These are phyloP conservation scores for Cherax destructor DNA, from an alignment of 1,140 invertebrate species.

Conservation along the genomic window DNA sequence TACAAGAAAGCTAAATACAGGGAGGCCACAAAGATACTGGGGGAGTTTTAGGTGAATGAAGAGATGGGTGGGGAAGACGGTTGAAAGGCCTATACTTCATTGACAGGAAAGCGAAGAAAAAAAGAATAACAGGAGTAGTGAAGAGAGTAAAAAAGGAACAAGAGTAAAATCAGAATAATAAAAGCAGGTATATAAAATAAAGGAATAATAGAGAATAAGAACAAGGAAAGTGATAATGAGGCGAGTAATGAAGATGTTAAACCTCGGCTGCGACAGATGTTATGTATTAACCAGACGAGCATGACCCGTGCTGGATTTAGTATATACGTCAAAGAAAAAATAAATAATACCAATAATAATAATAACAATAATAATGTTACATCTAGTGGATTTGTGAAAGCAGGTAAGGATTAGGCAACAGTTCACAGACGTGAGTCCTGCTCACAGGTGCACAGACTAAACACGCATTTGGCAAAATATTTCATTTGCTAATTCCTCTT, in stretches of 20 bases:
- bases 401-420: no score
- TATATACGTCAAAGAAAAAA: not conserved
- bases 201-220: not conserved
- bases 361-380: not conserved
- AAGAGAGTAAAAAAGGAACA: not conserved
- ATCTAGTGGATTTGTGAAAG: no score
- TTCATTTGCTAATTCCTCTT: no score
- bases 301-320: not conserved
- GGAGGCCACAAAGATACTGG: no score
- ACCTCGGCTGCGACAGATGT: not conserved
- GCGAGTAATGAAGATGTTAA: constrained; percentile 8
- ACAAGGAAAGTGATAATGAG: not conserved
- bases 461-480: no score
- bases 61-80: no score
- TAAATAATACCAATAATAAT: not conserved
- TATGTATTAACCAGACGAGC: not conserved
- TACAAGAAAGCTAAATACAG: not conserved
- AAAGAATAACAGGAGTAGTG: not conserved
- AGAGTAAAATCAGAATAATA: not conserved
- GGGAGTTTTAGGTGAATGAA: no score
- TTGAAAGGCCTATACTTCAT: no score
- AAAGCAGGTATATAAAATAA: not conserved
- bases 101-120: not conserved
- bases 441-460: no score
- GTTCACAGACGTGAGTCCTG: no score